Evolutionary conservation across 2,113 vertebrate genomes (phyloP).

Genomic region (Ammodytes dubius): DNA sequence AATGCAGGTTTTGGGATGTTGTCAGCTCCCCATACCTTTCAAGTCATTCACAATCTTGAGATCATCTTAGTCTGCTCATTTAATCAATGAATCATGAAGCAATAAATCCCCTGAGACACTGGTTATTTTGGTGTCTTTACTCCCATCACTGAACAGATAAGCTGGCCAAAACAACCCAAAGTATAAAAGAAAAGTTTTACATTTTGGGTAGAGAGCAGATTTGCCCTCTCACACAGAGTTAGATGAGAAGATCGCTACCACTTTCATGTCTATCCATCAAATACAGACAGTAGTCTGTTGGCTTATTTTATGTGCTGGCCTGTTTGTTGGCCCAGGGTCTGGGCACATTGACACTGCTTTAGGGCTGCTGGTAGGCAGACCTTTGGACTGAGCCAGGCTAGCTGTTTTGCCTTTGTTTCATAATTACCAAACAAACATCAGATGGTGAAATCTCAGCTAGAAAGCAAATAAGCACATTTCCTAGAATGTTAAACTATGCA

Average conservation of each 20-base stretch:
- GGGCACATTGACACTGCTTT: no score
- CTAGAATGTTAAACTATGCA: neutral
- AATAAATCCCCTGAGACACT: neutral
- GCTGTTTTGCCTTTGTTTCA: no score
- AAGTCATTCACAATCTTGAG: neutral
- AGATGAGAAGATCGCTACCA: neutral
- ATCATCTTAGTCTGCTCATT: neutral
- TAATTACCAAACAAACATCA: neutral
- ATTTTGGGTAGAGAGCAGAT: neutral
- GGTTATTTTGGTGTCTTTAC: neutral
- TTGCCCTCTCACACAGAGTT: neutral
- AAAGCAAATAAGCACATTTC: neutral
- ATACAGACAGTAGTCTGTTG: neutral
- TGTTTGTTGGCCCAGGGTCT: no score
- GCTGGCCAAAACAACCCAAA: neutral
- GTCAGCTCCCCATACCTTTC: neutral
- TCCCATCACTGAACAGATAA: neutral
- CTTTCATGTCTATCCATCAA: neutral
- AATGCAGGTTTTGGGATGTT: neutral
- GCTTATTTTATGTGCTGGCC: neutral
- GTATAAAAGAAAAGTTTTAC: neutral
- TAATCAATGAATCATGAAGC: neutral
- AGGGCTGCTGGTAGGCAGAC: neutral
- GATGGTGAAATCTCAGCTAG: neutral
- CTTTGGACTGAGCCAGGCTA: neutral